Conservation (phyloP, 2,113 vertebrate genomes). For the Antennarius striatus region DNA sequence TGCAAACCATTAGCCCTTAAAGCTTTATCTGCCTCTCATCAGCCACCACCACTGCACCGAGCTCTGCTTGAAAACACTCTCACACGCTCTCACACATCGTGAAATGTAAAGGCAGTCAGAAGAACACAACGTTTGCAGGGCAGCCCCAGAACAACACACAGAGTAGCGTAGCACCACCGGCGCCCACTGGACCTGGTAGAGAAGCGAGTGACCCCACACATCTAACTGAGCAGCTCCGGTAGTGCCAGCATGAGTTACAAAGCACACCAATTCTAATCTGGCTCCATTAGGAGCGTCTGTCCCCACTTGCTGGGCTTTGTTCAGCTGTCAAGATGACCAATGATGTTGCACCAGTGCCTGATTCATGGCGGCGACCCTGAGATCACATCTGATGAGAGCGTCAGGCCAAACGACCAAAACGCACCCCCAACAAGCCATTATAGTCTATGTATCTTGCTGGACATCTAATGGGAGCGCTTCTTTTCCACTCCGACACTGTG, state of each 20-base stretch:
- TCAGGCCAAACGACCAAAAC: constrained; percentile 73
- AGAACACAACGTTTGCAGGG: background rate
- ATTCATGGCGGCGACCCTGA: constrained; percentile 73
- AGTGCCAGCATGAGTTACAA: constrained; percentile 62
- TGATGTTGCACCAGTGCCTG: constrained; percentile 67
- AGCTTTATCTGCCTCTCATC: constrained; percentile 86
- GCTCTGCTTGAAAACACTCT: constrained; percentile 23
- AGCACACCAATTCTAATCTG: constrained; percentile 74
- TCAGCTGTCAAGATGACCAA: constrained; percentile 81
- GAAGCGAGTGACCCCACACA: constrained; percentile 46
- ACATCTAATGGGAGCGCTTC: constrained; percentile 76
- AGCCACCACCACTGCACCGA: constrained; percentile 45
- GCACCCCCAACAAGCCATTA: constrained; percentile 71
- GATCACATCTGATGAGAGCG: constrained; percentile 76
- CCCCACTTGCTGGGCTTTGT: constrained; percentile 72
- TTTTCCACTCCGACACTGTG: constrained; percentile 58
- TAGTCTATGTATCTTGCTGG: constrained; percentile 73
- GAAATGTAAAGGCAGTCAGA: constrained; percentile 21
- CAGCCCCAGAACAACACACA: constrained; percentile 9
- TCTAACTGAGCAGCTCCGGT: constrained; percentile 59
- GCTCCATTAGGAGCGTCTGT: constrained; percentile 68
- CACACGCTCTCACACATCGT: constrained; percentile 18
- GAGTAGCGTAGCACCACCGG: constrained; percentile 43
- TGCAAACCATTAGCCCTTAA: constrained; percentile 93
- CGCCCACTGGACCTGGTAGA: constrained; percentile 71